Evolutionary conservation across 2,797 vertebrate species (phyloP).

Genomic region (Coluber constrictor): DNA sequence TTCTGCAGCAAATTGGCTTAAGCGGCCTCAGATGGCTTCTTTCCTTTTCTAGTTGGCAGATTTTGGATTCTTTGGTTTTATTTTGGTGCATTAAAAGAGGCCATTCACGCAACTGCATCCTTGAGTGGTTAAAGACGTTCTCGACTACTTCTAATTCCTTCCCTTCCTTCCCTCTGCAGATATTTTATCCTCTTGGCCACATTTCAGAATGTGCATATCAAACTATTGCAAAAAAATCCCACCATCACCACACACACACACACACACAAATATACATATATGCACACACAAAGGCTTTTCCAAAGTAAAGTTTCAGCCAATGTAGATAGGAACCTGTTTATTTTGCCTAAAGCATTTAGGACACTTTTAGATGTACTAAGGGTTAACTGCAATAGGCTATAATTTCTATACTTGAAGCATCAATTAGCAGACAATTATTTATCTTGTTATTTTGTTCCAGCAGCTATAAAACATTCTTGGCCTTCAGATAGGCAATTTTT

Average conservation of each 20-base stretch:
- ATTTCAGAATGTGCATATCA: neutral
- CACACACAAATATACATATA: neutral
- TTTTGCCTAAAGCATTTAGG: neutral
- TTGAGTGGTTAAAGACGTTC: neutral
- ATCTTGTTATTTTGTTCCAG: neutral
- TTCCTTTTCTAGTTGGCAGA: neutral
- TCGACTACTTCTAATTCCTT: neutral
- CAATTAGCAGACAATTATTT: neutral
- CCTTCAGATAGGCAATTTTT: neutral
- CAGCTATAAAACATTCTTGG: neutral
- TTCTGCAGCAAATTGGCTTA: neutral
- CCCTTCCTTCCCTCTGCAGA: neutral
- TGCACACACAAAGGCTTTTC: neutral
- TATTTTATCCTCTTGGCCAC: neutral
- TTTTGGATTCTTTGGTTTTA: neutral
- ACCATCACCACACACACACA: neutral
- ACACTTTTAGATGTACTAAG: neutral
- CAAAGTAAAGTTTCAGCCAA: neutral
- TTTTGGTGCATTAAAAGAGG: neutral
- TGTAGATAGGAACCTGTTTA: neutral
- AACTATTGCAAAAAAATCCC: neutral
- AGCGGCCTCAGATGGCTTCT: neutral
- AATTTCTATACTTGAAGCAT: neutral
- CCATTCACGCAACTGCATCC: neutral
- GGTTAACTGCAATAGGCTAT: neutral